phyloP scores from a whole-genome alignment of 2,113 vertebrate species.

The Thalassoma bifasciatum region DNA sequence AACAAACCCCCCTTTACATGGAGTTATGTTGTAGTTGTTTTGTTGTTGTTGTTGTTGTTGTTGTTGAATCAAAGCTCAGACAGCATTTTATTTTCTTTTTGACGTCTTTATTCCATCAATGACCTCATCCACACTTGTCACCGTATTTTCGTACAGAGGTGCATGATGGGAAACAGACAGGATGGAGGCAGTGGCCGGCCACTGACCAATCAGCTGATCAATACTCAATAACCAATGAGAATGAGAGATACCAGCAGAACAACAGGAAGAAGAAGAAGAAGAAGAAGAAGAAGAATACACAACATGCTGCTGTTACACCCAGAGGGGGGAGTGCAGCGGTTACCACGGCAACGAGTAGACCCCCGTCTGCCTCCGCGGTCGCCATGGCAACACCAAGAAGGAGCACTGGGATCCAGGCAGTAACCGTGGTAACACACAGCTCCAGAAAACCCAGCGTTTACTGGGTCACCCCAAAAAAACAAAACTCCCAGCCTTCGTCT shows the following conservation, averaged over 20 bases:
- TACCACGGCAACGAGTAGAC: constrained; percentile 2
- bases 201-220: constrained; percentile 77
- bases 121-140: constrained; percentile 69
- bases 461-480: background rate
- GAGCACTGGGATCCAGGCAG: too few species aligned
- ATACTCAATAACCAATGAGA: constrained; percentile 28
- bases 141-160: constrained; percentile 75
- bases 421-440: background rate
- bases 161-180: constrained; percentile 79
- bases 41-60: too few species aligned
- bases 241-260: constrained; percentile 13
- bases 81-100: constrained; percentile 25
- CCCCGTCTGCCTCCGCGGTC: background rate
- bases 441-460: background rate
- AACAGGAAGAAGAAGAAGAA: constrained; percentile 13
- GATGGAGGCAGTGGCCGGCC: constrained; percentile 86
- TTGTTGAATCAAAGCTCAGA: background rate
- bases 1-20: too few species aligned
- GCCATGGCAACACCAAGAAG: background rate
- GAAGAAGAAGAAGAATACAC: constrained; percentile 12
- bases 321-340: constrained; percentile 13
- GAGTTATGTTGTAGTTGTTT: too few species aligned
- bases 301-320: constrained; percentile 37
- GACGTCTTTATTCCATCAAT: constrained; percentile 61
- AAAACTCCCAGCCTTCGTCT: background rate